A percentile compares a stretch with the other conserved stretches of the same genome.
phyloP scores from a whole-genome alignment of 53 echinoderm and acorn worm genomes.

The Astropecten irregularis region DNA sequence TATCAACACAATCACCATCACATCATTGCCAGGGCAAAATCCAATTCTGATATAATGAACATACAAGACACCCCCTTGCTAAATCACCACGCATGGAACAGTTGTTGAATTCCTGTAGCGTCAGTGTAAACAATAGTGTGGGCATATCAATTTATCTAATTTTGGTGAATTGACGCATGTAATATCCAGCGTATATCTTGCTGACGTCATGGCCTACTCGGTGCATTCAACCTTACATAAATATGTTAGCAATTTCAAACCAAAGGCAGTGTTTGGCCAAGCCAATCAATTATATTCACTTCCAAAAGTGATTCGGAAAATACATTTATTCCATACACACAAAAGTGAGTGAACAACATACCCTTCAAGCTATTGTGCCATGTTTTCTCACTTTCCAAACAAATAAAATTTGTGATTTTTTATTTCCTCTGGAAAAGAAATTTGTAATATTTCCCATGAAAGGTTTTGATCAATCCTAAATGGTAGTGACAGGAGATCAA shows the following conservation, averaged over 20 bases:
- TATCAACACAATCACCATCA: not conserved
- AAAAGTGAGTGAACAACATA: too few relatives aligned
- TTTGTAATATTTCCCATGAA: too few relatives aligned
- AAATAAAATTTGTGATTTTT: too few relatives aligned
- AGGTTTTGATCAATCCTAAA: too few relatives aligned
- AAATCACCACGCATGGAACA: slow-evolving; percentile 5
- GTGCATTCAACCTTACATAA: not conserved
- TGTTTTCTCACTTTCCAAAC: too few relatives aligned
- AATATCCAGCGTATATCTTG: not conserved
- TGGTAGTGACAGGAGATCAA: too few relatives aligned
- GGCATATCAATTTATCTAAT: slow-evolving; percentile 51
- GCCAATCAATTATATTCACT: too few relatives aligned
- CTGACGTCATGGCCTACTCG: slow-evolving; percentile 31
- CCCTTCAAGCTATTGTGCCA: too few relatives aligned
- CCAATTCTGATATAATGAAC: not conserved
- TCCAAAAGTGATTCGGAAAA: too few relatives aligned
- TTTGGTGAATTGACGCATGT: slow-evolving; percentile 41
- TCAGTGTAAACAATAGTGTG: slow-evolving; percentile 13
- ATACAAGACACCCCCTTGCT: not conserved
- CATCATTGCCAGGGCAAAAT: not conserved
- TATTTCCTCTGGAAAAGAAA: too few relatives aligned
- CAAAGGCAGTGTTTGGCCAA: too few relatives aligned
- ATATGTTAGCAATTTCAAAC: not conserved
- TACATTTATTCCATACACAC: too few relatives aligned
- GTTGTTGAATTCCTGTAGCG: not conserved